Evolutionary conservation across 2,797 vertebrate species (phyloP).

Genomic region (Xerus rutilus): DNA sequence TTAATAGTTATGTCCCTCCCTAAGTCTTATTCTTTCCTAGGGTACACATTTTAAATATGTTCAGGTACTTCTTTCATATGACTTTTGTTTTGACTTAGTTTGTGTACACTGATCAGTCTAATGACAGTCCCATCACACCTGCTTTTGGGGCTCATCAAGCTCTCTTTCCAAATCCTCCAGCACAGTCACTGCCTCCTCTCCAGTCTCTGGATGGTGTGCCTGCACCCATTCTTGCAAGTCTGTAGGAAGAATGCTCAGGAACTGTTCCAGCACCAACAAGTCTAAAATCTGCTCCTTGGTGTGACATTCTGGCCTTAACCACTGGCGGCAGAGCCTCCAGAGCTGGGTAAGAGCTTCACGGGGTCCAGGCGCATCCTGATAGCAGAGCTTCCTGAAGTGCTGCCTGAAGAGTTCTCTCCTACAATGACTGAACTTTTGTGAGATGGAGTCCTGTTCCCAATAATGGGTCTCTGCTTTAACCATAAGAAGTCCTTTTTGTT

Average conservation of each 20-base stretch:
- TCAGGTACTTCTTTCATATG: neutral
- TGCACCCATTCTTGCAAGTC: constrained; percentile 68
- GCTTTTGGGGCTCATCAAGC: constrained; percentile 48
- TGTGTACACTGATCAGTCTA: neutral
- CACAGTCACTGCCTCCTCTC: constrained; percentile 50
- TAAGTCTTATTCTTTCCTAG: neutral
- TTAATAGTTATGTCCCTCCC: neutral
- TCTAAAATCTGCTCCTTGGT: constrained; percentile 81
- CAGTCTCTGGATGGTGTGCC: constrained; percentile 63
- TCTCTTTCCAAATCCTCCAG: constrained; percentile 66
- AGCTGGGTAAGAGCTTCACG: constrained; percentile 71
- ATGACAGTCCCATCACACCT: neutral
- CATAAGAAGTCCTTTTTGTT: neutral
- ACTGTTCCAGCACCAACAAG: constrained; percentile 75
- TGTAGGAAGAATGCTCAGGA: constrained; percentile 72
- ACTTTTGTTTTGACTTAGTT: neutral
- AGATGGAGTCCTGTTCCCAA: neutral
- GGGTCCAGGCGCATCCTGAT: constrained; percentile 65
- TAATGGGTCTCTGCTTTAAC: neutral
- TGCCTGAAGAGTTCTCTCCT: constrained; percentile 62
- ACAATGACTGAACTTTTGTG: neutral
- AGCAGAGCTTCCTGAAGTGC: constrained; percentile 75
- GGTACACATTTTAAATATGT: neutral
- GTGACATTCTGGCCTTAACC: constrained; percentile 75
- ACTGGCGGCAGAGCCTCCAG: constrained; percentile 69